Base-by-base conservation (phyloP, 2,888 invertebrate species). In the Philaethria dido region DNA sequence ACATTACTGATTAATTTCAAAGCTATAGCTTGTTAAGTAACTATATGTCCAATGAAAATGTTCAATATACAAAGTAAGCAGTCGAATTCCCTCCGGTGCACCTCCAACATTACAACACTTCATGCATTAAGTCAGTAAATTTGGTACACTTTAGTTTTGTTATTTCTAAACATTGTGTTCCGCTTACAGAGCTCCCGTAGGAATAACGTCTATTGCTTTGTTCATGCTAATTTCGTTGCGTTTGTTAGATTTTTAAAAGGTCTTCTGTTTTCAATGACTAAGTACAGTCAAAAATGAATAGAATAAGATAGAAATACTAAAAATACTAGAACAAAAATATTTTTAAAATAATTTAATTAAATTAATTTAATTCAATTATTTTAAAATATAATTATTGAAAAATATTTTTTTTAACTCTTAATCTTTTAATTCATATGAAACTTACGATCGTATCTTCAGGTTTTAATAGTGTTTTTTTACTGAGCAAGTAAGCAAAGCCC, bases 191-290 rank as follows among this genome's bases (percentile, higher is more conserved):
- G 75, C 77, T 75, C 77, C 79, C 78, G 62, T 69, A 76, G 80
- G 79, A 75, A 68, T 70, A 69, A 62, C 69, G 66, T 76, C 66
- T 75, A 82, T 80, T 82, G 80, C 77, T 79, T 80, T 78, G 76
- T 80, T 79, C 77, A 80, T 80, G 81, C 79, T 80, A 81, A 83
- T 81, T 77, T 75, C 73, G 75, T 80, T 80, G 78, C 74, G 70
- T 74, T 69, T 74, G 71, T 76, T 77, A 75, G 70, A 73, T 74
- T 77, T n/a, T 75, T 74, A 73, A 72, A 71, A 74, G 69, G 71
- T 66, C 66, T 57, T 57, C n/a, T n/a, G 22, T 55, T 36, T 57
- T 57, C 22, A 22, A 39, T 57, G 22, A 52, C 16, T 52, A 29
- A 8, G 29, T 4, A 52, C 29, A 52, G 29, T 25, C 3, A 3